phyloP scores from a whole-genome alignment of 2,113 vertebrate species.

The Mormyrus iriodes region DNA sequence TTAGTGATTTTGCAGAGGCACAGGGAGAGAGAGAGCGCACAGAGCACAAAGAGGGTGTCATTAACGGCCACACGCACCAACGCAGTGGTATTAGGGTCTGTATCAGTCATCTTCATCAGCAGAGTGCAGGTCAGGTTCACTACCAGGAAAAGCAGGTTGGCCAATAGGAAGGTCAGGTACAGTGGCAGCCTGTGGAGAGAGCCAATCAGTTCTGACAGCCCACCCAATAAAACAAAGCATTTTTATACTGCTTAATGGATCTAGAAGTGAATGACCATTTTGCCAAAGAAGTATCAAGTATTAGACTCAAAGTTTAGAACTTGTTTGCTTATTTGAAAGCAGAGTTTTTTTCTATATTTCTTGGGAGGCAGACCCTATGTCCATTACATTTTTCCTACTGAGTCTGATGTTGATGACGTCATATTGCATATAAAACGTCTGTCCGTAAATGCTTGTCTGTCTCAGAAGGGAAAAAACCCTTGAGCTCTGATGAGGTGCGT shows the following conservation, averaged over 20 bases:
- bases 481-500: neutral
- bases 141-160: conserved; percentile 84
- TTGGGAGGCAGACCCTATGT: neutral
- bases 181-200: conserved; percentile 68
- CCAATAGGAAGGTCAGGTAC: conserved; percentile 76
- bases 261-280: neutral
- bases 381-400: neutral
- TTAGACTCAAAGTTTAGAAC: neutral
- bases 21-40: conserved; percentile 78
- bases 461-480: neutral
- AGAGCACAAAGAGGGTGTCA: conserved; percentile 83
- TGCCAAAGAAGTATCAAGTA: neutral
- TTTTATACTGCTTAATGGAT: neutral
- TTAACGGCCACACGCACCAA: conserved; percentile 84
- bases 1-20: conserved; percentile 92
- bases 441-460: neutral
- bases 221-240: neutral
- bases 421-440: neutral
- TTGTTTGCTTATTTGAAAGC: neutral
- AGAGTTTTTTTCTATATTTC: neutral
- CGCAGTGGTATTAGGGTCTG: conserved; percentile 73
- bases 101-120: conserved; percentile 73
- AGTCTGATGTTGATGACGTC: neutral
- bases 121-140: conserved; percentile 89
- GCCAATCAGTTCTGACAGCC: neutral